These are phyloP conservation scores for Leptopterna dolabrata DNA, from an alignment of 2,888 invertebrate genomes.

Conservation along the genomic window DNA sequence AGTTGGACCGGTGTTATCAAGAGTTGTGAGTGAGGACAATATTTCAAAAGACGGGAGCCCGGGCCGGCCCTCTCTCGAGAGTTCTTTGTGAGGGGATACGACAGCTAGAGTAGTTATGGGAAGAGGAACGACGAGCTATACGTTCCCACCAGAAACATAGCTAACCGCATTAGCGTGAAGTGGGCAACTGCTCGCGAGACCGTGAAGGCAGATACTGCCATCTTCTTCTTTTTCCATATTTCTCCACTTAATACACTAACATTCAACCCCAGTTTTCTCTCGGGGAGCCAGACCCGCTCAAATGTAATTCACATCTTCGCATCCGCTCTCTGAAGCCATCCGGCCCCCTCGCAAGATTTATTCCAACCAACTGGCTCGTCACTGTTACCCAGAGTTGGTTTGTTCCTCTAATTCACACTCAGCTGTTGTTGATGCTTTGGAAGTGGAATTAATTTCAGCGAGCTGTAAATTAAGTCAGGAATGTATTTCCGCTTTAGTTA, in stretches of 20 bases:
- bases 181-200: not conserved
- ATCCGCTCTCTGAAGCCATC: not conserved
- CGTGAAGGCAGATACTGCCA: constrained; percentile 33
- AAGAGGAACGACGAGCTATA: not conserved
- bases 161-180: constrained; percentile 32
- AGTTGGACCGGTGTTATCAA: constrained; percentile 38
- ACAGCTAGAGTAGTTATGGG: not conserved
- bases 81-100: constrained; percentile 5
- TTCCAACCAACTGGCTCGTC: constrained; percentile 3
- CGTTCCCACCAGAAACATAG: constrained; percentile 11
- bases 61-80: not conserved
- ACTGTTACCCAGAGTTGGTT: not conserved
- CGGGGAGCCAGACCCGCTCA: not conserved
- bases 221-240: constrained; percentile 19
- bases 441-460: not conserved
- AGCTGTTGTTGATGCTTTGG: constrained; percentile 3
- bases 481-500: not conserved
- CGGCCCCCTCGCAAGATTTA: not conserved
- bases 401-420: not conserved
- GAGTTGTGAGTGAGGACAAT: constrained; percentile 29
- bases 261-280: not conserved
- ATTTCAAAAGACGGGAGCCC: not conserved
- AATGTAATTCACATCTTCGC: constrained; percentile 7
- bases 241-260: not conserved
- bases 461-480: not conserved